Evolutionary conservation across 2,797 vertebrate genomes (phyloP).

Genomic region (Adelosebastes latens): DNA sequence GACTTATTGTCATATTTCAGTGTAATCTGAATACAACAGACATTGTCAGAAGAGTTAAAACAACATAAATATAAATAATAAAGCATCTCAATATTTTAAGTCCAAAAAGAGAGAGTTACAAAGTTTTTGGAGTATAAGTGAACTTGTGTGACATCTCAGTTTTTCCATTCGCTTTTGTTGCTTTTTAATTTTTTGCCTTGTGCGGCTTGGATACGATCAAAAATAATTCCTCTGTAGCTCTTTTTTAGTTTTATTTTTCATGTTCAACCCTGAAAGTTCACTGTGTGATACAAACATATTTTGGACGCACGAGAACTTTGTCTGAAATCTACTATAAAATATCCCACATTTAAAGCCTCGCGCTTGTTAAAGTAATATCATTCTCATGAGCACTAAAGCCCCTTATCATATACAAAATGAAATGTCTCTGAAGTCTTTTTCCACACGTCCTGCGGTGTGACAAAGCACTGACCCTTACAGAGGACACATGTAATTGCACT

Average conservation of each 20-base stretch:
- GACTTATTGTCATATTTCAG: neutral
- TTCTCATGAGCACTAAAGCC: constrained; percentile 28
- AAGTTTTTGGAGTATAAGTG: neutral
- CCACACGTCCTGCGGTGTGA: constrained; percentile 49
- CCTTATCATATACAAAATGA: constrained; percentile 37
- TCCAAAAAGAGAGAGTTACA: neutral
- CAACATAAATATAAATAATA: neutral
- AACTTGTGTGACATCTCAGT: neutral
- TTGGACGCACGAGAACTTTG: neutral
- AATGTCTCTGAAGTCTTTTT: constrained; percentile 29
- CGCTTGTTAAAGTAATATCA: constrained; percentile 41
- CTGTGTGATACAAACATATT: neutral
- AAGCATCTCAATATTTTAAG: neutral
- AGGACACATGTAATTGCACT: constrained; percentile 59
- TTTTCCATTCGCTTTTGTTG: neutral
- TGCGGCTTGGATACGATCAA: neutral
- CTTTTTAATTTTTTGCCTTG: neutral
- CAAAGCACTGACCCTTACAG: constrained; percentile 30
- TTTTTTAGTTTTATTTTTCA: neutral
- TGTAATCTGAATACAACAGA: neutral
- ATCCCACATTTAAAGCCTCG: constrained; percentile 10
- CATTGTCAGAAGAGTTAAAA: neutral
- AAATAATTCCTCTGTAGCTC: neutral
- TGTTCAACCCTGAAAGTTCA: neutral
- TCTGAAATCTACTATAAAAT: neutral